Evolutionary conservation across 2,888 invertebrate species (phyloP).

Genomic region (Dryadula phaetusa): DNA sequence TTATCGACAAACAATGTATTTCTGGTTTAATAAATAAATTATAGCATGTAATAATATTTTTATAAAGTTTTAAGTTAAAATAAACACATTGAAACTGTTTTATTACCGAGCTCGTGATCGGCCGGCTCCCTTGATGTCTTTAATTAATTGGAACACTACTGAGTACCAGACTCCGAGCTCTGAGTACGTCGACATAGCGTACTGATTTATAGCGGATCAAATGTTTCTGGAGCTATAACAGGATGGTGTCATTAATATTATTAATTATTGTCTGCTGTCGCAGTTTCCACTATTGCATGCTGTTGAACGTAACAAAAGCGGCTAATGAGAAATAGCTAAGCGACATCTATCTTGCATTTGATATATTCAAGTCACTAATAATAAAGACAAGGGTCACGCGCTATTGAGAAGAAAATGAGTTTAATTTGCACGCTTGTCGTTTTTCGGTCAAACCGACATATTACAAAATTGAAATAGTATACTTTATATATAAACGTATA

Average conservation of each 20-base stretch:
- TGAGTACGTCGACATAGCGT: slow-evolving; percentile 59
- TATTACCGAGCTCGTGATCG: slow-evolving; percentile 52
- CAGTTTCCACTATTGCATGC: slow-evolving; percentile 50
- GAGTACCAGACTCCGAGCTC: slow-evolving; percentile 44
- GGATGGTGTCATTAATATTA: slow-evolving; percentile 63
- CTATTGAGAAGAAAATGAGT: slow-evolving; percentile 42
- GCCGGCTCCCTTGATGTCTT: slow-evolving; percentile 66
- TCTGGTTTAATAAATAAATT: background rate
- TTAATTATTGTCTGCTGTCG: slow-evolving; percentile 64
- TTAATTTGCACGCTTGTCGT: slow-evolving; percentile 43
- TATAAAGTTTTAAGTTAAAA: slow-evolving; percentile 6
- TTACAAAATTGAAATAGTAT: slow-evolving; percentile 15
- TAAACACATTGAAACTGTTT: slow-evolving; percentile 2
- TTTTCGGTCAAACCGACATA: slow-evolving; percentile 20
- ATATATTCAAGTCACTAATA: slow-evolving; percentile 36
- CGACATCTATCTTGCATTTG: slow-evolving; percentile 44
- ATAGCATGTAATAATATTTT: background rate
- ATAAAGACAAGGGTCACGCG: slow-evolving; percentile 33
- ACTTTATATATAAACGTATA: background rate
- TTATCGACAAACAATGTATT: no score
- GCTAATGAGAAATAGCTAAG: slow-evolving; percentile 44
- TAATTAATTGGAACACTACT: slow-evolving; percentile 74
- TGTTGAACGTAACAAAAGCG: slow-evolving; percentile 41
- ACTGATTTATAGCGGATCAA: slow-evolving; percentile 69
- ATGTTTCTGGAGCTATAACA: slow-evolving; percentile 60